These are phyloP conservation scores for Lamproptera curius DNA, from an alignment of 2,888 invertebrate species.

Conservation along the genomic window DNA sequence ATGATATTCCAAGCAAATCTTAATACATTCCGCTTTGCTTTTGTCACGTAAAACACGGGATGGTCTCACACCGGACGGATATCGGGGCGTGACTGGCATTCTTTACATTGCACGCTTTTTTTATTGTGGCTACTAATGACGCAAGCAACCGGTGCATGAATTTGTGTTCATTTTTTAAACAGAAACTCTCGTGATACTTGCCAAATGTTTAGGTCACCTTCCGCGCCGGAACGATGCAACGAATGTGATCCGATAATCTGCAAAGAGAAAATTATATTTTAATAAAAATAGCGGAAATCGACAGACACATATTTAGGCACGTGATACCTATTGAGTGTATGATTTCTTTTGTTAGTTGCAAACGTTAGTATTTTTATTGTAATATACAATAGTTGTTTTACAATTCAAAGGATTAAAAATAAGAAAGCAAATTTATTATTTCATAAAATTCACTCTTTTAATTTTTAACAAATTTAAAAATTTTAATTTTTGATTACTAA, in stretches of 20 bases:
- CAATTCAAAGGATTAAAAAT: no score
- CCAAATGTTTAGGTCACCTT: constrained; percentile 41
- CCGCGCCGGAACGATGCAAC: constrained; percentile 32
- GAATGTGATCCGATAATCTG: constrained; percentile 36
- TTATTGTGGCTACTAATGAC: constrained; percentile 15
- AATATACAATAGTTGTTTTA: no score
- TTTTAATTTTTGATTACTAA: no score
- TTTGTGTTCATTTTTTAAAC: constrained; percentile 4
- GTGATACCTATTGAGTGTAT: no score
- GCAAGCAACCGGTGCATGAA: constrained; percentile 20
- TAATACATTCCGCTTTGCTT: no score
- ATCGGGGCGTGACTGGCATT: constrained; percentile 40
- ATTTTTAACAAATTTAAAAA: no score
- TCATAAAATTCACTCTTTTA: no score
- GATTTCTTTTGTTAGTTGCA: no score
- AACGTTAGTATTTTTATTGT: no score
- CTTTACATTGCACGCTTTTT: constrained; percentile 21
- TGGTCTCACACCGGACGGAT: constrained; percentile 36
- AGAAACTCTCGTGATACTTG: constrained; percentile 32
- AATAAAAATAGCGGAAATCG: background rate
- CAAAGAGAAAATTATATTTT: constrained; percentile 28
- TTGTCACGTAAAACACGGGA: constrained; percentile 9
- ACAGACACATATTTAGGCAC: no score
- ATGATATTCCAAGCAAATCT: background rate
- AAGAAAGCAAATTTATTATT: no score